Base-by-base conservation (phyloP, 2,888 invertebrate species). In the Chaetogeoica ovagalla region DNA sequence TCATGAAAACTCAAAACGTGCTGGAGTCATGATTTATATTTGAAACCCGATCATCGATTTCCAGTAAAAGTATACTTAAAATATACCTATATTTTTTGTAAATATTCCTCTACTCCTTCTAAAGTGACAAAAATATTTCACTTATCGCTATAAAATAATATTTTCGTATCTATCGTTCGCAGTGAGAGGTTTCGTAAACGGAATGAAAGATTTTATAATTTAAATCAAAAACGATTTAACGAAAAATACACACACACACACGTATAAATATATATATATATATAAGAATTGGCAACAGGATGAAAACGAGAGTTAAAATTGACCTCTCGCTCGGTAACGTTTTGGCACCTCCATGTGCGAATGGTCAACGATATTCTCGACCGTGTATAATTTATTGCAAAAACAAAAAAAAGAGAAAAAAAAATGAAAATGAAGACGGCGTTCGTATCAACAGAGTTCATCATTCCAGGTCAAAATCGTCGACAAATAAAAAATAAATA, bases 301-400 rank as follows among this genome's bases (percentile, higher is more conserved):
- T 62, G 21, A 70, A 63, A 79, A 71, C 63, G 43, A 79, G 39
- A 79, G 70, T 79, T 43, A 71, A 79, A 79, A 70, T 23, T 71
- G 55, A 77, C 52, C 55, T 62, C 11, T 70, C n/a, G 48, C 21
- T 37, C 52, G 21, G 11, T 21, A 52, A 52, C 21, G n/a, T 70
- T 55, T 71, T 71, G 63, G 79, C 70, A 71, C n/a, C 23, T 21
- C 5, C 37, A 2, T 30, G 3, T 30, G 43, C n/a, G 43, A 23
- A 48, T 48, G 15, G 48, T 11, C 8, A 39, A 15, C 30, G 7
- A 52, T 39, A 30, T 4, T 39, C 13, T n/a, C 8, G 17, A 65
- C n/a, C n/a, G 37, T 63, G 21, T 55, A 55, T 74, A 65, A 73
- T 73, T 23, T 62, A 65, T 65, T 74, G 13, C 39, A 60, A 66